Conservation (phyloP, 2,797 vertebrate genomes). For the Hemibagrus guttatus region DNA sequence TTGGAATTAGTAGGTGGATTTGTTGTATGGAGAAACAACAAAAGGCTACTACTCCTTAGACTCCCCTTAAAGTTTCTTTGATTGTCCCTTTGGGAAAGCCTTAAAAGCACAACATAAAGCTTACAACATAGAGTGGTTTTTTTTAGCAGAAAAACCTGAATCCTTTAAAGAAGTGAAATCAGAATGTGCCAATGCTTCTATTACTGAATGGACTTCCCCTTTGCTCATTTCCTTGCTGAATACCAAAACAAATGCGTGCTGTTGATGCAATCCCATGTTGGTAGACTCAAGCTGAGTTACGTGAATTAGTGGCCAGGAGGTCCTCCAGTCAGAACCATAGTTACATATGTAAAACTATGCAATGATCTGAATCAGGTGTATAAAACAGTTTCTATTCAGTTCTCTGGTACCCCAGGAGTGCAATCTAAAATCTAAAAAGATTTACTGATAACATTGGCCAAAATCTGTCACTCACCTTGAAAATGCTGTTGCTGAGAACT, state of each 20-base stretch:
- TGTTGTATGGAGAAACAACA: background rate
- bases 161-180: background rate
- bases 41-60: too few species aligned
- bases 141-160: background rate
- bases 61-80: background rate
- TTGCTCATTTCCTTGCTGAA: background rate
- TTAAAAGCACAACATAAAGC: background rate
- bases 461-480: slow-evolving; percentile 61
- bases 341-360: background rate
- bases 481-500: slow-evolving; percentile 62
- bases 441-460: background rate
- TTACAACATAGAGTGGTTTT: background rate
- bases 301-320: background rate
- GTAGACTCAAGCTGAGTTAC: background rate
- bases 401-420: background rate
- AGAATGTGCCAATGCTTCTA: background rate
- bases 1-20: background rate
- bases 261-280: background rate
- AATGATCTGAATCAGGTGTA: background rate
- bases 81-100: background rate
- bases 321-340: background rate
- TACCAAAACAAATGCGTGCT: background rate
- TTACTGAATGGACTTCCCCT: background rate
- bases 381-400: background rate
- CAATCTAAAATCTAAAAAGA: background rate